A percentile compares a stretch with the other conserved stretches of the same genome.
These are phyloP conservation scores for Paragorgia papillata DNA, from an alignment of 92 coral and sea anemone genomes.

Conservation along the genomic window DNA sequence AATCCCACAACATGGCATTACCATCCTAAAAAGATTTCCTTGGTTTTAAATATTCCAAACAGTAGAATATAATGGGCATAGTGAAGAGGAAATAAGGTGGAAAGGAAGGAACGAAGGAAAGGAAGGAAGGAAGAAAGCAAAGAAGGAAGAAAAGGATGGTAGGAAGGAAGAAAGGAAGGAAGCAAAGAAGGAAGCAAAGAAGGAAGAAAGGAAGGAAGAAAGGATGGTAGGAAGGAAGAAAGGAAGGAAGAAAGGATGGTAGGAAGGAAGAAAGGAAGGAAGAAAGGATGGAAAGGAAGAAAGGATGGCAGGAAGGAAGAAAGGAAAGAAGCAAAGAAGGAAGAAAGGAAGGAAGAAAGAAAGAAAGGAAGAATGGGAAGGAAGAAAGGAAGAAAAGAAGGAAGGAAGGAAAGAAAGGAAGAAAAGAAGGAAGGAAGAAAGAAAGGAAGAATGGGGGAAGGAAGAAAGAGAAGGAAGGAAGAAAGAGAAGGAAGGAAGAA, in stretches of 20 bases:
- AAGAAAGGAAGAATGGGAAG: neutral
- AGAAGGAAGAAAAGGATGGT: too few relatives aligned
- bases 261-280: too few relatives aligned
- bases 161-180: too few relatives aligned
- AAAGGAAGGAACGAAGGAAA: too few relatives aligned
- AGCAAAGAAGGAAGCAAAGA: neutral
- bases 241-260: neutral
- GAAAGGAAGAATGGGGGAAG: neutral
- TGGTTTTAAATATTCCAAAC: neutral
- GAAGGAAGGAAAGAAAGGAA: too few relatives aligned
- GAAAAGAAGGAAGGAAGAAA: neutral
- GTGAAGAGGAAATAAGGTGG: too few relatives aligned
- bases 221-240: neutral
- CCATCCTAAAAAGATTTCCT: conserved; percentile 65
- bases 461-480: neutral
- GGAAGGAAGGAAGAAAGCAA: too few relatives aligned
- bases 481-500: neutral
- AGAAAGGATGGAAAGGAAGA: neutral
- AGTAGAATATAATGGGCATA: neutral
- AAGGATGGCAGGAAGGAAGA: neutral
- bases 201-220: neutral
- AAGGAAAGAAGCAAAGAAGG: neutral
- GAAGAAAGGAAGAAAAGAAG: neutral
- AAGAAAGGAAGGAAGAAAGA: neutral
- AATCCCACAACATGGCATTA: conserved; percentile 98